A percentile compares a stretch with the other conserved stretches of the same genome.
Evolutionary conservation across 2,797 vertebrate genomes (phyloP).

Genomic region (Podargus strigoides): DNA sequence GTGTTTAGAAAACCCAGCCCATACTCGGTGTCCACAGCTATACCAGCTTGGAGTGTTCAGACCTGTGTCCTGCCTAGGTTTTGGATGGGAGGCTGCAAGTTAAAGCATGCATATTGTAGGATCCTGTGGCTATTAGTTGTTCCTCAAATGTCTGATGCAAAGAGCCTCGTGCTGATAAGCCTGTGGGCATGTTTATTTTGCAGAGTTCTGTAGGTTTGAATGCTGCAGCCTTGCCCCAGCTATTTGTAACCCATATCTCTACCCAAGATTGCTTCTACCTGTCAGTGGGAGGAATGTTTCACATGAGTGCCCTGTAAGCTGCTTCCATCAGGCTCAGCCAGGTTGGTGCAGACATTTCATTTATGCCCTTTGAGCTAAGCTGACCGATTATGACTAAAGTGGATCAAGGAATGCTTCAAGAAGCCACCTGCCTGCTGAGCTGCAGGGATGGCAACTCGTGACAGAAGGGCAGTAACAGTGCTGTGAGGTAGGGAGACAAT

Average conservation of each 20-base stretch:
- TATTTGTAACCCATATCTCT: neutral
- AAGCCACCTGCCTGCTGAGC: neutral
- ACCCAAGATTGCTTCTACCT: neutral
- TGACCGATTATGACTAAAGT: neutral
- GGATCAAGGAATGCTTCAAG: neutral
- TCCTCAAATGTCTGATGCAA: neutral
- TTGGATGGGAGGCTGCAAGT: neutral
- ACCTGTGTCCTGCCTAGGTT: neutral
- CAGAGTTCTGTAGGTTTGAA: neutral
- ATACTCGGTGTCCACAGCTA: rapidly evolving
- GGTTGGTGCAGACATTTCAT: neutral
- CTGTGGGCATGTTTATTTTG: neutral
- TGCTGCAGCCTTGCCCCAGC: neutral
- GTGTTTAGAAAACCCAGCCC: neutral
- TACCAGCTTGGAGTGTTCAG: neutral
- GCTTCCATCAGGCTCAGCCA: neutral
- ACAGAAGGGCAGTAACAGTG: neutral
- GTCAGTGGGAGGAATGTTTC: neutral
- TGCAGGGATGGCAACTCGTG: neutral
- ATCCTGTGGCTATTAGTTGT: too few species aligned
- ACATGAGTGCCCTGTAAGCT: neutral
- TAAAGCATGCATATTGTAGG: rapidly evolving
- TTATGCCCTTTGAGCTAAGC: neutral
- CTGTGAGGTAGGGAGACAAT: neutral
- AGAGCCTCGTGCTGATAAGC: neutral